Conservation (phyloP, 2,113 vertebrate genomes). For the Donacobius atricapilla region DNA sequence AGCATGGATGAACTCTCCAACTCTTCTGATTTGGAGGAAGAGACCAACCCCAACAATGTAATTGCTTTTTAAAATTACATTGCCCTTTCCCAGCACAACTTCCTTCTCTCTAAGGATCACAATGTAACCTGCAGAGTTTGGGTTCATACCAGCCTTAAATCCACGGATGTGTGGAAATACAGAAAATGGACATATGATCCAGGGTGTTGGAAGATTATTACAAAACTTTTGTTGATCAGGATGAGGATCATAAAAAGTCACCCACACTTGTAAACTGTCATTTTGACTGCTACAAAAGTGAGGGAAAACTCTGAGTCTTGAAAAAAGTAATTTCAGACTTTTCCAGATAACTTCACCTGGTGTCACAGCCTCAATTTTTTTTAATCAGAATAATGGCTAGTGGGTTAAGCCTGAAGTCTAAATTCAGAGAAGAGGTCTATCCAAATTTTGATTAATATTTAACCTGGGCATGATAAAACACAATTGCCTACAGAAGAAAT, state of each 20-base stretch:
- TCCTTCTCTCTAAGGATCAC: not conserved
- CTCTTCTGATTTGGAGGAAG: constrained; percentile 86
- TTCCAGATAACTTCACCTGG: not conserved
- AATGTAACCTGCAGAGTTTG: not conserved
- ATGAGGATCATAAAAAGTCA: not conserved
- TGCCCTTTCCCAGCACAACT: not conserved
- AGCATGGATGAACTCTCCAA: constrained; percentile 88
- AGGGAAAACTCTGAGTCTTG: not conserved
- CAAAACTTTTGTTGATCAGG: not conserved
- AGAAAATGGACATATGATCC: not conserved
- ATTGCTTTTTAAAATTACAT: not conserved
- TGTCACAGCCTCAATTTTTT: not conserved
- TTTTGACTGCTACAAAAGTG: not conserved
- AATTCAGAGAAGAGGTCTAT: not conserved
- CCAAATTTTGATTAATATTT: not conserved
- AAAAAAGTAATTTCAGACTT: not conserved
- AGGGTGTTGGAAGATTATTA: not conserved
- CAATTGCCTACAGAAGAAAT: not conserved
- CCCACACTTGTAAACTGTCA: not conserved
- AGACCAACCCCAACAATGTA: constrained; percentile 82
- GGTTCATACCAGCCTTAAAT: not conserved
- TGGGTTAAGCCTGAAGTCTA: not conserved
- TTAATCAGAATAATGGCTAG: not conserved
- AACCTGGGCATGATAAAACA: not conserved
- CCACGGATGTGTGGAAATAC: not conserved